Percentiles rank a stretch among this genome's conserved stretches.
Evolutionary conservation across 2,113 vertebrate genomes (phyloP).

Genomic region (Sceloporus undulatus): DNA sequence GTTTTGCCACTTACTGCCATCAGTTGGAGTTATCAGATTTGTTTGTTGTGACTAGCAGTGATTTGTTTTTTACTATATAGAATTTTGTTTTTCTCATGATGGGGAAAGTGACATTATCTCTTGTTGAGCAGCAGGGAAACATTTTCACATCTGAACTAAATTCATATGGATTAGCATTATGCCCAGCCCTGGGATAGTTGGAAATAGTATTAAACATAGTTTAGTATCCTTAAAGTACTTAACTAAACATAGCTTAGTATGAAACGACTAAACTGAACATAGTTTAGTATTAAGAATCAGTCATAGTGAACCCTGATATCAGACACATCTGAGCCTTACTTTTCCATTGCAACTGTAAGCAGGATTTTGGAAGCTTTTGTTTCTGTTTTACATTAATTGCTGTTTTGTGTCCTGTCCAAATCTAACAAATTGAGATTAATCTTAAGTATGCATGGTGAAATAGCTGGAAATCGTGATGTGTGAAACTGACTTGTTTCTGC

Average conservation of each 20-base stretch:
- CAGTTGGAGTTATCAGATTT: constrained; percentile 58
- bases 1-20: constrained; percentile 38
- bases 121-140: constrained; percentile 4
- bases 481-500: neutral
- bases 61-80: neutral
- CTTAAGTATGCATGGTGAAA: neutral
- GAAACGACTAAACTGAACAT: neutral
- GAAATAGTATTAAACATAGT: neutral
- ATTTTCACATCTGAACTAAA: constrained; percentile 1
- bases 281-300: neutral
- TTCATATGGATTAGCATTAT: no score
- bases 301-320: neutral
- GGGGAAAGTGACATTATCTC: neutral
- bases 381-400: neutral
- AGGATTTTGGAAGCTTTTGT: neutral
- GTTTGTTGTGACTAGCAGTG: neutral
- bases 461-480: neutral
- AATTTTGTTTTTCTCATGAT: neutral
- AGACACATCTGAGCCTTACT: neutral
- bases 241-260: no score
- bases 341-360: no score
- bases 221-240: neutral
- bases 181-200: neutral
- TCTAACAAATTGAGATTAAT: neutral
- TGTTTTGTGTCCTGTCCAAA: no score